Evolutionary conservation across 2,113 vertebrate species (phyloP).

Genomic region (Morone chrysops): DNA sequence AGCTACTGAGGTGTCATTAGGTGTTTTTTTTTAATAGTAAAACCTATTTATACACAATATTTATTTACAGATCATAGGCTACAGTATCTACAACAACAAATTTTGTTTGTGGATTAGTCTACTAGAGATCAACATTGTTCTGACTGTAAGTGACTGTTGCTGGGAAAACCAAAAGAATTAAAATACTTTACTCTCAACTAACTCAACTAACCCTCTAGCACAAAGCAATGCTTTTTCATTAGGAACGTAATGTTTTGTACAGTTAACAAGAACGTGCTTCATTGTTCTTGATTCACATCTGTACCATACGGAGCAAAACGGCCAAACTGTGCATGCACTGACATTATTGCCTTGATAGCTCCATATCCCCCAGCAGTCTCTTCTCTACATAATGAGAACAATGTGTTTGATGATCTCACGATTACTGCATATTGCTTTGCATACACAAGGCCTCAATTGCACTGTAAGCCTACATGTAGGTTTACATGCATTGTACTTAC

Average conservation of each 20-base stretch:
- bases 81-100: neutral
- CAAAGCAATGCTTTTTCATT: conserved; percentile 27
- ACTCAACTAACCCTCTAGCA: neutral
- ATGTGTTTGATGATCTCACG: conserved; percentile 60
- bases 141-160: neutral
- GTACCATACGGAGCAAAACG: conserved; percentile 37
- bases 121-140: neutral
- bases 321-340: conserved; percentile 45
- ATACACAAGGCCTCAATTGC: conserved; percentile 41
- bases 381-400: conserved; percentile 57
- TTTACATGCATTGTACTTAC: conserved; percentile 31
- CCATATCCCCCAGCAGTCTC: conserved; percentile 50
- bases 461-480: conserved; percentile 27
- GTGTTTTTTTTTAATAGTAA: too few species aligned
- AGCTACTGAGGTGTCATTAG: neutral
- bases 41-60: neutral
- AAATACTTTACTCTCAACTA: neutral
- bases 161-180: neutral
- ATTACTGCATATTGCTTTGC: conserved; percentile 62
- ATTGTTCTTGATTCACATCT: conserved; percentile 51
- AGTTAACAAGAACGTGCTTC: conserved; percentile 33
- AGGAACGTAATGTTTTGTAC: conserved; percentile 19
- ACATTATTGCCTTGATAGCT: conserved; percentile 58
- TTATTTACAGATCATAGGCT: neutral
- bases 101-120: neutral